Evolutionary conservation across 2,888 invertebrate genomes (phyloP).

Genomic region (Aphidoletes aphidimyza): DNA sequence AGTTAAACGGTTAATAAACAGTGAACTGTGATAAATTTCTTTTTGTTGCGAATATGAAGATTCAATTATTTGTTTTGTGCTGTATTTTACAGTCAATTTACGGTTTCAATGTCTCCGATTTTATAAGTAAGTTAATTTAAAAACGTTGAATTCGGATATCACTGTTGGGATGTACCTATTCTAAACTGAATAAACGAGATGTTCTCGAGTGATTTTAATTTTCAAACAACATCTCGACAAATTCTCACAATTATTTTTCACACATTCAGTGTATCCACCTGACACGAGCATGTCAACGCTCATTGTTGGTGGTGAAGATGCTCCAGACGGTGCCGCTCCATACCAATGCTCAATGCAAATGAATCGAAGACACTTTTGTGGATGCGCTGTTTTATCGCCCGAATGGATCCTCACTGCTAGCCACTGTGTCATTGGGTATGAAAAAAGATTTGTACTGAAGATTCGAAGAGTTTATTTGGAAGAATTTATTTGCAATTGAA

Average conservation of each 20-base stretch:
- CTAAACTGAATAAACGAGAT: too few species aligned
- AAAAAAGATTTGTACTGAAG: not conserved
- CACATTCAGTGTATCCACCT: constrained; percentile 24
- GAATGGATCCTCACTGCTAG: constrained; percentile 64
- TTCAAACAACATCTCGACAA: too few species aligned
- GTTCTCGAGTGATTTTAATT: too few species aligned
- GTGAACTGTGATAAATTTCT: too few species aligned
- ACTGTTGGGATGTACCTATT: too few species aligned
- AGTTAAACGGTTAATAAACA: too few species aligned
- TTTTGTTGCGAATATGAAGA: not conserved
- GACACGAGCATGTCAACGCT: not conserved
- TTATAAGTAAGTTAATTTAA: not conserved
- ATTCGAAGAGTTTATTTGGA: too few species aligned
- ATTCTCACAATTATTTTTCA: too few species aligned
- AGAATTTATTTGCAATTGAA: too few species aligned
- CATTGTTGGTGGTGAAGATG: constrained; percentile 56
- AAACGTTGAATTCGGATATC: too few species aligned
- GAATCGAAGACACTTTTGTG: constrained; percentile 62
- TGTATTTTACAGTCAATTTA: not conserved
- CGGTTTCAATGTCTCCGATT: not conserved
- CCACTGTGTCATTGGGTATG: constrained; percentile 62
- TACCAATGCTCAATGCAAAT: constrained; percentile 65
- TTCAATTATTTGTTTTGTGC: not conserved
- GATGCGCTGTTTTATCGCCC: constrained; percentile 63
- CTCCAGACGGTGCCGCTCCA: constrained; percentile 60